A percentile compares a stretch with the other conserved stretches of the same genome.
Conservation (phyloP, 2,888 invertebrate species). For the Diadromus collaris region DNA sequence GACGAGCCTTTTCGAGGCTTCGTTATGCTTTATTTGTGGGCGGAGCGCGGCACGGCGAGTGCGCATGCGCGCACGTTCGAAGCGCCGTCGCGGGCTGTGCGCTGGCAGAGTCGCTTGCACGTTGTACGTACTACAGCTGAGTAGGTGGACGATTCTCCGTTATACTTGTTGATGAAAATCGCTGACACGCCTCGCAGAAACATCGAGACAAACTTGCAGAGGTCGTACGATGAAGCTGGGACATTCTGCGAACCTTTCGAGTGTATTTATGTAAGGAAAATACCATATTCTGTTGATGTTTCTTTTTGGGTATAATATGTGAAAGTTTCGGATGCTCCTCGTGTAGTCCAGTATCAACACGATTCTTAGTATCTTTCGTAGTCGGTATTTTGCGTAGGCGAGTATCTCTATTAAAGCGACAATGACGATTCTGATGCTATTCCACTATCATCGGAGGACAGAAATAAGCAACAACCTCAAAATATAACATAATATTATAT, state of each 20-base stretch:
- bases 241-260: background rate
- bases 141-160: background rate
- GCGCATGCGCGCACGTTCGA: slow-evolving; percentile 18
- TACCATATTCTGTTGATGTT: background rate
- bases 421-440: too few species aligned
- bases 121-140: background rate
- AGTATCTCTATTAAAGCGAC: too few species aligned
- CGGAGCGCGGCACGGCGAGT: slow-evolving; percentile 11
- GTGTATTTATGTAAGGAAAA: background rate
- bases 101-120: background rate
- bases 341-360: background rate
- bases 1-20: slow-evolving; percentile 38
- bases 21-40: slow-evolving; percentile 20
- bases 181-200: background rate
- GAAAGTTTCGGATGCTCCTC: background rate
- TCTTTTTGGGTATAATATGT: background rate
- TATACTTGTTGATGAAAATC: background rate
- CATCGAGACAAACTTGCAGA: background rate
- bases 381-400: too few species aligned
- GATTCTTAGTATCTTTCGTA: background rate
- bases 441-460: too few species aligned
- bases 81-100: background rate
- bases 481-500: background rate
- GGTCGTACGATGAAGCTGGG: background rate
- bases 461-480: too few species aligned